Conservation (phyloP, 2,797 vertebrate genomes). For the Danio tinwini region DNA sequence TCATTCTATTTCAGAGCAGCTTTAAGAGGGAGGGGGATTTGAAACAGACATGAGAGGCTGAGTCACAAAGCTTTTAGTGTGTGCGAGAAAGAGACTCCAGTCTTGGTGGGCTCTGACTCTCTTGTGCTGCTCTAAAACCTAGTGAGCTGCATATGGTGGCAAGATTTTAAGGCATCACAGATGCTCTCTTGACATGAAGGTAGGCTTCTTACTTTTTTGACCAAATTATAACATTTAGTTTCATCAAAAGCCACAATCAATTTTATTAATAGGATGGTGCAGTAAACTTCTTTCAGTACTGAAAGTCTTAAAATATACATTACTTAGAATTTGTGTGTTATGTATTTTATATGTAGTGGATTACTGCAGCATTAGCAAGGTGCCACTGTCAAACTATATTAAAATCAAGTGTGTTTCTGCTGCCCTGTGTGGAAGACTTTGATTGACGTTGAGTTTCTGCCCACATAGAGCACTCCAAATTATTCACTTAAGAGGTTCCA, state of each 20-base stretch:
- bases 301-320: too few relatives aligned
- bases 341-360: not conserved
- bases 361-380: not conserved
- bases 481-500: slow-evolving; percentile 1
- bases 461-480: slow-evolving; percentile 8
- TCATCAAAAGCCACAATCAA: not conserved
- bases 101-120: slow-evolving; percentile 33
- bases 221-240: not conserved
- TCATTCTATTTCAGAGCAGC: slow-evolving; percentile 45
- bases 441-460: not conserved
- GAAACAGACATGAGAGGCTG: slow-evolving; percentile 46
- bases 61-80: slow-evolving; percentile 51
- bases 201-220: slow-evolving; percentile 7
- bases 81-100: slow-evolving; percentile 36
- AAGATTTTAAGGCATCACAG: not conserved
- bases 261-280: too few relatives aligned
- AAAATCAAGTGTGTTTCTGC: not conserved
- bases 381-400: not conserved
- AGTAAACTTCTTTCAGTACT: not conserved
- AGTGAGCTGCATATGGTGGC: not conserved
- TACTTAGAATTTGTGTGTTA: not conserved
- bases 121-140: slow-evolving; percentile 23
- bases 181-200: not conserved
- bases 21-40: slow-evolving; percentile 45
- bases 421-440: not conserved